A percentile compares a stretch with the other conserved stretches of the same genome.
Evolutionary conservation across 2,888 invertebrate genomes (phyloP).

Genomic region (Ellobium chinense): DNA sequence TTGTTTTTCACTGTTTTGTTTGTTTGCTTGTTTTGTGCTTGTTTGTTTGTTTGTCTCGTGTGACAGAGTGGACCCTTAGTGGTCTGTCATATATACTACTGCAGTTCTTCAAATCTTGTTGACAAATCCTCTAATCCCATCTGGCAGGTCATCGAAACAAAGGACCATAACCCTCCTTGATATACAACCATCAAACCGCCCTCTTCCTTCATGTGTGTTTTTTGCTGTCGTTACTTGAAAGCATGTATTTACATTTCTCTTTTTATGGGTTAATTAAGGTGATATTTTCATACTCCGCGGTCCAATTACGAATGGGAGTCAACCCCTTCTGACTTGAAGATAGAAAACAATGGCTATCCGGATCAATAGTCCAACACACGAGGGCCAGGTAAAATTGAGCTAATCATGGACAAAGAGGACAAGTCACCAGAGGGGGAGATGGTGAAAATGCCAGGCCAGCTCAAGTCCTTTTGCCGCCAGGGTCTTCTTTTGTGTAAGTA

Average conservation of each 20-base stretch:
- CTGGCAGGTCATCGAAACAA: no score
- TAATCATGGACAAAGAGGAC: slow-evolving; percentile 25
- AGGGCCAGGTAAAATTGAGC: slow-evolving; percentile 38
- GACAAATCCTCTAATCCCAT: no score
- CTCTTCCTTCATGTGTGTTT: no score
- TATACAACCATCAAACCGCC: no score
- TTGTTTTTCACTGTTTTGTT: no score
- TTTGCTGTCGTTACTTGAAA: background rate
- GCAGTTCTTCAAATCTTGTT: no score
- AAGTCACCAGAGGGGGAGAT: background rate
- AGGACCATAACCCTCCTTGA: no score
- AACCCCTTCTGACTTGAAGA: background rate
- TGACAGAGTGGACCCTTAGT: no score
- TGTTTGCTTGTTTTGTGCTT: no score
- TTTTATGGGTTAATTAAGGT: slow-evolving; percentile 17
- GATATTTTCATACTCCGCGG: slow-evolving; percentile 3
- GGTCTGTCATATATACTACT: no score
- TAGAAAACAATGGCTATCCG: background rate
- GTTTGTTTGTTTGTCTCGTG: no score
- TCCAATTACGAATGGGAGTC: background rate
- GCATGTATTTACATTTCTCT: background rate
- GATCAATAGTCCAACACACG: slow-evolving; percentile 6
- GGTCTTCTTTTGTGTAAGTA: slow-evolving; percentile 15
- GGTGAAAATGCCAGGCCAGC: slow-evolving; percentile 7
- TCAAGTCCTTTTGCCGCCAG: background rate